phyloP scores from a whole-genome alignment of 2,113 vertebrate genomes.

The Eupsittula cactorum region DNA sequence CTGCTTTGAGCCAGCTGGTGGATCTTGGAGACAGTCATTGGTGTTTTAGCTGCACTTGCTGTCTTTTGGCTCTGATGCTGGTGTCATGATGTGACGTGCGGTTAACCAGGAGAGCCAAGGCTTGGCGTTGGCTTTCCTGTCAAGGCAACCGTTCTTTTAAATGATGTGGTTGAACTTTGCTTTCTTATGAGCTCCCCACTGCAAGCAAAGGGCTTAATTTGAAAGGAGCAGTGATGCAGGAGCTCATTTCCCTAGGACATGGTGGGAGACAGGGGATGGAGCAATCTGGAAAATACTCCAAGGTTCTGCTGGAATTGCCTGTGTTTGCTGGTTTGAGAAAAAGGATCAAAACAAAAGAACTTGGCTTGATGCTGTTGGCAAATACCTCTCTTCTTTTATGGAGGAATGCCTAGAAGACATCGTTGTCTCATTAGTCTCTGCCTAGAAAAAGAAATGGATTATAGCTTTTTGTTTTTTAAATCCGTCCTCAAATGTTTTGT shows the following conservation, averaged over 20 bases:
- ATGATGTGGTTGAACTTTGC: not conserved
- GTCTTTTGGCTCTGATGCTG: not conserved
- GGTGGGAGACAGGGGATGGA: not conserved
- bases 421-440: not conserved
- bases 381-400: not conserved
- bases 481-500: not conserved
- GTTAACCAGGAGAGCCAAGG: not conserved
- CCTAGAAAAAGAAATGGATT: not conserved
- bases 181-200: not conserved
- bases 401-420: not conserved
- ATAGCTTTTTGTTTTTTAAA: not conserved
- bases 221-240: not conserved
- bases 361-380: not conserved
- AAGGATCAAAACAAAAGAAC: not conserved
- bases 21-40: not conserved
- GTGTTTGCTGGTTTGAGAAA: not conserved
- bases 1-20: conserved; percentile 13
- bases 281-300: not conserved
- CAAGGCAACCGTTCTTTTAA: not conserved
- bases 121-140: not conserved
- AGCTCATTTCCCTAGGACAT: not conserved
- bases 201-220: not conserved
- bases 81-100: not conserved
- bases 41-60: not conserved
- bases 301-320: not conserved